Percentiles rank a stretch among this genome's conserved stretches.
Evolutionary conservation across 2,888 invertebrate genomes (phyloP).

Genomic region (Drosophila birchii): DNA sequence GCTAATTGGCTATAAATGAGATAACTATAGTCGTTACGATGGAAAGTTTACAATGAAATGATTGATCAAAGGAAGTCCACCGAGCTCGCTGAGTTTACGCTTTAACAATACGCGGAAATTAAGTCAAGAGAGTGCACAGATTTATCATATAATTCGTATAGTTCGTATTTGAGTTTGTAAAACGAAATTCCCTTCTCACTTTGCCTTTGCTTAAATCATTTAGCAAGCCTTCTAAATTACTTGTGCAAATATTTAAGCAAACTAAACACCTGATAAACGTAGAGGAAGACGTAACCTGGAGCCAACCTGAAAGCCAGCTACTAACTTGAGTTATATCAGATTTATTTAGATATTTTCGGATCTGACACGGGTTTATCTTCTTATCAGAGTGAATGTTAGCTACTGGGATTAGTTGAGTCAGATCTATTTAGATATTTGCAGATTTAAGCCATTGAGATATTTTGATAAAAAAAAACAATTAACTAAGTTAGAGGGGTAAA

Average conservation of each 20-base stretch:
- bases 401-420: background rate
- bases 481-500: no score
- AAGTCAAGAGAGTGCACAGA: background rate
- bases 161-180: background rate
- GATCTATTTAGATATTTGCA: background rate
- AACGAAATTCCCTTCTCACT: slow-evolving; percentile 23
- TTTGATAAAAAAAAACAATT: background rate
- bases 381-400: background rate
- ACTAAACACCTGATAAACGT: slow-evolving; percentile 18
- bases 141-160: background rate
- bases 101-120: background rate
- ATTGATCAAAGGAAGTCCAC: slow-evolving; percentile 1
- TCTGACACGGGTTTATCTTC: background rate
- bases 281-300: slow-evolving; percentile 12
- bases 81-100: no score
- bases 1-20: slow-evolving; percentile 9
- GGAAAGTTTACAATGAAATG: slow-evolving; percentile 1
- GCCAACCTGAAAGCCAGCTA: background rate
- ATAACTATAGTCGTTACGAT: slow-evolving; percentile 5
- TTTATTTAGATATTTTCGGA: background rate
- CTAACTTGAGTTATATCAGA: slow-evolving; percentile 1
- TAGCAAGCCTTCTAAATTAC: slow-evolving; percentile 14
- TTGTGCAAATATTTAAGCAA: slow-evolving; percentile 26
- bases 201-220: slow-evolving; percentile 11
- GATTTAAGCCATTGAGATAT: background rate